Evolutionary conservation across 1,140 invertebrate genomes (phyloP), one percentile per base, ranked within the genome.

Genomic region (Drosophila asahinai): DNA sequence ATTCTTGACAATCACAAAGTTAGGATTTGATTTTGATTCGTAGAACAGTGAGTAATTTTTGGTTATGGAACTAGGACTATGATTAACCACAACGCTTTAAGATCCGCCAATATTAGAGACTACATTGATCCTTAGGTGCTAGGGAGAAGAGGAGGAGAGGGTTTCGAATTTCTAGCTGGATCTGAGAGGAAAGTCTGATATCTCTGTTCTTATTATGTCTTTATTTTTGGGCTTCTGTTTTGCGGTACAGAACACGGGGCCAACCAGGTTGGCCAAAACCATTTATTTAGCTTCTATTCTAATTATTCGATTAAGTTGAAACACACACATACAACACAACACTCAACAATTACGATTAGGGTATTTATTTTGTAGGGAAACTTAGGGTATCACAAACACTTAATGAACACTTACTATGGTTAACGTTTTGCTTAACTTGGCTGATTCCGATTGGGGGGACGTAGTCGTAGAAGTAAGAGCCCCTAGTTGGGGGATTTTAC

Each of bases 1-100:
- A 90, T 89, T 89, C 84, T 76, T 89, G 84, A 81, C 81, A 90
- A 89, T 89, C 84, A 89, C 84, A 89, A 89, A 90, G 74, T 89
- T 90, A 79, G 86, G 78, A 84, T 89, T 89, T 90, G 75, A 73
- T 90, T 89, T 81, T 61, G 58, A 71, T 90, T 87, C 17, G 43
- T 67, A 61, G 55, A 59, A 79, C 75, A 63, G 59, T 92, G 86
- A 75, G 51, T 49, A 72, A 68, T 5, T 55, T 61, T 72, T 68
- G 68, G 48, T 22, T 73, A 75, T 64, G 61, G 49, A 75, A 83
- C 57, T 76, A 72, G 27, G 51, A 70, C 65, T 75, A 76, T 71
- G 76, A 61, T 65, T 78, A 80, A 81, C 73, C 82, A 84, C 81
- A 86, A 84, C 77, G 74, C 73, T 64, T 81, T 64, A 68, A 57